Percentiles rank a stretch among this genome's conserved stretches.
Evolutionary conservation across 1,140 invertebrate genomes (phyloP).

Genomic region (Psix sp.): DNA sequence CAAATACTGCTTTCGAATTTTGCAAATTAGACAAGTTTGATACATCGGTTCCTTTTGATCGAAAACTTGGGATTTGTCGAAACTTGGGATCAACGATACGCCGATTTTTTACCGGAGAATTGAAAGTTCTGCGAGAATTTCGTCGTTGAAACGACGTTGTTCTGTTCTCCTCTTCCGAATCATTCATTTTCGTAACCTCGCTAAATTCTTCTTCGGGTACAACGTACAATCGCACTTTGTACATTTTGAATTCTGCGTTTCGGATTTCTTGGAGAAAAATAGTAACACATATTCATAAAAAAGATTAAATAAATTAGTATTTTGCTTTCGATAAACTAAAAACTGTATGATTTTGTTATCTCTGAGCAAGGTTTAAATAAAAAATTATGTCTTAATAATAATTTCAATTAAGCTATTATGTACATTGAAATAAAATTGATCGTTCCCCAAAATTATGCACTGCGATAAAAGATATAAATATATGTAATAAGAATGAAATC

Average conservation of each 20-base stretch:
- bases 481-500: no score
- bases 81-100: conserved; percentile 45
- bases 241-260: conserved; percentile 39
- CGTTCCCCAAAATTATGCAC: no score
- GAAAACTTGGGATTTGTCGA: conserved; percentile 45
- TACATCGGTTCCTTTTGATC: conserved; percentile 16
- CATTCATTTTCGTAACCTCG: conserved; percentile 51
- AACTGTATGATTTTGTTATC: no score
- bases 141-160: conserved; percentile 54
- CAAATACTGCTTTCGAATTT: conserved; percentile 50
- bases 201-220: conserved; percentile 62
- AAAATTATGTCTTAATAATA: no score
- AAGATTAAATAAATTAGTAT: no score
- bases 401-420: no score
- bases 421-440: no score
- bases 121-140: conserved; percentile 60
- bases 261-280: background rate
- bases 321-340: background rate
- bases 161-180: conserved; percentile 52
- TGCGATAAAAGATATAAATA: no score
- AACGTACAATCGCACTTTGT: conserved; percentile 67
- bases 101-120: conserved; percentile 38
- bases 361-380: no score
- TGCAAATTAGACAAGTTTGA: conserved; percentile 22
- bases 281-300: no score